phyloP scores from a whole-genome alignment of 2,113 vertebrate genomes.

The Pithys albifrons region DNA sequence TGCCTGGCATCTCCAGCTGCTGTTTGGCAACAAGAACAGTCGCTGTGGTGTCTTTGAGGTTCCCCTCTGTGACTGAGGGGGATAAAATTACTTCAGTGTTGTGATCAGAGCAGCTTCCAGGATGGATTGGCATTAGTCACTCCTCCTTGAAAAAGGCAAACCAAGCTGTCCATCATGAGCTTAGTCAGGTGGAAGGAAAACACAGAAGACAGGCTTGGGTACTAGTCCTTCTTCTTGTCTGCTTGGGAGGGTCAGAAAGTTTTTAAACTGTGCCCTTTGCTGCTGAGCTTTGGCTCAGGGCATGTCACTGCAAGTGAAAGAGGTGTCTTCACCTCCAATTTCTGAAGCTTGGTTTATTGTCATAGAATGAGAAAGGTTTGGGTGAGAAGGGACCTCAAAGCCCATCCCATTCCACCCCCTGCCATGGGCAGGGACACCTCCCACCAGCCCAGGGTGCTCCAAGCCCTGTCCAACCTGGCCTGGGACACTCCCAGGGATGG shows the following conservation, averaged over 20 bases:
- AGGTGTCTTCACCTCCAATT: neutral
- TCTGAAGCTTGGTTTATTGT: neutral
- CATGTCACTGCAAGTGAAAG: neutral
- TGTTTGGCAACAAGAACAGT: neutral
- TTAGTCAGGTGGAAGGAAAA: neutral
- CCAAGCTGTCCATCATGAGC: fast-evolving
- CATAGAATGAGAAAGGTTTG: neutral
- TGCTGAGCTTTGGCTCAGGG: neutral
- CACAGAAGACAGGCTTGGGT: no score
- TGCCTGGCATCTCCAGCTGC: neutral
- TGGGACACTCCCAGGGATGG: neutral
- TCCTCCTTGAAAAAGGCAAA: neutral
- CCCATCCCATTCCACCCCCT: neutral
- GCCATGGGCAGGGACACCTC: neutral
- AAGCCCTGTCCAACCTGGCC: neutral
- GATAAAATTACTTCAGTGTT: neutral
- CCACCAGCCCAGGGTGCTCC: fast-evolving
- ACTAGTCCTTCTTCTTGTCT: no score
- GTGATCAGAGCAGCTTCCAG: neutral
- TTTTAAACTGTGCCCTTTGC: neutral
- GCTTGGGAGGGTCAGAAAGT: neutral
- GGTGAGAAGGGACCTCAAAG: neutral
- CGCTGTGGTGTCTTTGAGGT: neutral
- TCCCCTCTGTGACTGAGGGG: neutral
- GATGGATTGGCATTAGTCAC: neutral